These are phyloP conservation scores for Caenorhabditis afra DNA, from an alignment of 2,888 invertebrate species.

Conservation along the genomic window DNA sequence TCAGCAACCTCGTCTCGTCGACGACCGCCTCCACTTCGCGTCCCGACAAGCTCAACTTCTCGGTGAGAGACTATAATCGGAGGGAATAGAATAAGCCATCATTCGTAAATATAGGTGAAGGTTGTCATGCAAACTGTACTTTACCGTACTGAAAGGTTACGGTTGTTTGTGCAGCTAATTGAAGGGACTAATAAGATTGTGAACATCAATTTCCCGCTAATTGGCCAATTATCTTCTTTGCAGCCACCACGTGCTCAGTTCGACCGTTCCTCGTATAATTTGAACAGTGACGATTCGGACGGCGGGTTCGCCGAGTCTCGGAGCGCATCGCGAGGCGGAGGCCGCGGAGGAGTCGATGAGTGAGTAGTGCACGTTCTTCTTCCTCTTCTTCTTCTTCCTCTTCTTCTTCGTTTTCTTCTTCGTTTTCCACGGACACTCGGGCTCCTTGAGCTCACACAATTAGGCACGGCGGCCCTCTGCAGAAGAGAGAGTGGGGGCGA, in stretches of 20 bases:
- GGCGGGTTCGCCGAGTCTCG: slow-evolving; percentile 27
- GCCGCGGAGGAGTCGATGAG: slow-evolving; percentile 21
- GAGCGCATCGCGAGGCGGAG: slow-evolving; percentile 32
- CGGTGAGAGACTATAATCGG: slow-evolving; percentile 42
- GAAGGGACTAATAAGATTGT: too few species aligned
- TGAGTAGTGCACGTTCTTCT: slow-evolving; percentile 19
- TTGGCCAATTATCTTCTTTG: too few species aligned
- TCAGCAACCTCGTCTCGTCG: slow-evolving; percentile 49
- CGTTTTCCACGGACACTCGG: slow-evolving; percentile 3
- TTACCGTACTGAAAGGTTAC: too few species aligned
- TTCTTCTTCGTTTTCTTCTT: slow-evolving; percentile 16
- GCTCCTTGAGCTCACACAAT: slow-evolving; percentile 52
- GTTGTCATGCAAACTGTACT: too few species aligned
- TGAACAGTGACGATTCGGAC: slow-evolving; percentile 50
- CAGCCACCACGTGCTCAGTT: slow-evolving; percentile 30
- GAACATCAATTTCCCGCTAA: too few species aligned
- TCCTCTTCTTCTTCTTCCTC: slow-evolving; percentile 8
- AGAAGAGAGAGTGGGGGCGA: slow-evolving; percentile 34
- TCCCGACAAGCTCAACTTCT: slow-evolving; percentile 54
- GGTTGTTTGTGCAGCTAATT: too few species aligned
- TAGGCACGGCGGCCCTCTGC: slow-evolving; percentile 49
- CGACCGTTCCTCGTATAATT: slow-evolving; percentile 1
- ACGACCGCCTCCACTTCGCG: slow-evolving; percentile 55
- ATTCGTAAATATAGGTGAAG: not conserved
- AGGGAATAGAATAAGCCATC: too few species aligned